Evolutionary conservation across 2,888 invertebrate species (phyloP).

Genomic region (Ferdinandea cuprea): DNA sequence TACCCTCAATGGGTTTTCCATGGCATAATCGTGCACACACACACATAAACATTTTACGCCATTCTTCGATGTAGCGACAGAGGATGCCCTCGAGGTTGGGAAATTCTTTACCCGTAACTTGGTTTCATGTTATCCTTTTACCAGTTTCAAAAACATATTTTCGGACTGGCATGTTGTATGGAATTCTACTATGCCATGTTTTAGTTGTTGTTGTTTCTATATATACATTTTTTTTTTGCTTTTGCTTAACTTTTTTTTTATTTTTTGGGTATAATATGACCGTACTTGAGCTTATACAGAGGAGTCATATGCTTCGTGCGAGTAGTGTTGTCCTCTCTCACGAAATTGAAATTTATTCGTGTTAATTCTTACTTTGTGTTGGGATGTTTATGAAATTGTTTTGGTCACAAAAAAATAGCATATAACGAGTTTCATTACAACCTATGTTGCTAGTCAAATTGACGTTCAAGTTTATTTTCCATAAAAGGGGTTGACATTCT

Average conservation of each 20-base stretch:
- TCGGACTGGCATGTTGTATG: slow-evolving; percentile 64
- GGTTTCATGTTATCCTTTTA: slow-evolving; percentile 66
- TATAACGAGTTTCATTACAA: neutral
- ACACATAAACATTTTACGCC: slow-evolving; percentile 14
- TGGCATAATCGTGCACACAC: neutral
- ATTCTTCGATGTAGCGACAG: neutral
- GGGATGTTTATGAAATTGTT: slow-evolving; percentile 24
- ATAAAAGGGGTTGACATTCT: neutral
- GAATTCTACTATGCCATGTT: slow-evolving; percentile 58
- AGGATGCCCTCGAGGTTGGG: slow-evolving; percentile 34
- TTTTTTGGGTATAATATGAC: neutral
- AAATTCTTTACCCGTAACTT: slow-evolving; percentile 62
- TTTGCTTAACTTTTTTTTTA: slow-evolving; percentile 17
- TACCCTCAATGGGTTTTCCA: slow-evolving; percentile 15
- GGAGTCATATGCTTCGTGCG: slow-evolving; percentile 3
- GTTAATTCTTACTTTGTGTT: slow-evolving; percentile 34
- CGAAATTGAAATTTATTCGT: slow-evolving; percentile 24
- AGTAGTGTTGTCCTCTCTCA: slow-evolving; percentile 14
- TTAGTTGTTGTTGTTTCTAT: no score
- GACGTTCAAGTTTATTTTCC: neutral
- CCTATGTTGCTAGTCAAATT: neutral
- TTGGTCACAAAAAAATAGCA: neutral
- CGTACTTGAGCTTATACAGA: neutral
- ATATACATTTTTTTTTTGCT: slow-evolving; percentile 41
- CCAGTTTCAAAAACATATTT: slow-evolving; percentile 65